A percentile compares a stretch with the other conserved stretches of the same genome.
These are phyloP conservation scores for Hypotaenidia philippensis DNA, from an alignment of 2,797 vertebrate genomes.

Conservation along the genomic window DNA sequence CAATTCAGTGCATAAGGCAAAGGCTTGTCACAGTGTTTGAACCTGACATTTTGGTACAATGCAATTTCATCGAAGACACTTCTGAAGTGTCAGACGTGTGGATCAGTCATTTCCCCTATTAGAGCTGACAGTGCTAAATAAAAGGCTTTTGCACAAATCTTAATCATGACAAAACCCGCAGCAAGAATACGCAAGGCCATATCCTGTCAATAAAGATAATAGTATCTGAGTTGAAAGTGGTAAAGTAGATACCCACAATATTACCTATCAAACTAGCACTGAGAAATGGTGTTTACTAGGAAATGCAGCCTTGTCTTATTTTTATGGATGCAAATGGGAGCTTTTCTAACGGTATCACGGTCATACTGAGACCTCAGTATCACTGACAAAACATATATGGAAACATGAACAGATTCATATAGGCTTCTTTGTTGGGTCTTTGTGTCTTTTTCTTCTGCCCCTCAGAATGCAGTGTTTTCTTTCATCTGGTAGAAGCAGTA, in stretches of 20 bases:
- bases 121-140: conserved; percentile 63
- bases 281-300: background rate
- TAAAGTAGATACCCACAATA: background rate
- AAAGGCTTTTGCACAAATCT: conserved; percentile 62
- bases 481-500: background rate
- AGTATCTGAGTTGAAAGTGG: background rate
- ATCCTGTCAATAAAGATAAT: conserved; percentile 19
- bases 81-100: conserved; percentile 38
- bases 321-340: background rate
- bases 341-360: background rate
- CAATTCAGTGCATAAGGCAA: conserved; percentile 21
- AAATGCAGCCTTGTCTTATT: background rate
- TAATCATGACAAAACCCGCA: conserved; percentile 31
- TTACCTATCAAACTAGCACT: background rate
- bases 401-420: background rate
- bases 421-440: background rate
- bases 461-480: background rate
- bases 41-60: conserved; percentile 42
- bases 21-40: conserved; percentile 30
- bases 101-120: conserved; percentile 50
- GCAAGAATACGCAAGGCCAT: background rate
- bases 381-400: background rate
- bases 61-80: conserved; percentile 47
- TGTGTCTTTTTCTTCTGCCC: background rate
- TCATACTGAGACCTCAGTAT: background rate